These are phyloP conservation scores for Actinostola sp. DNA, from an alignment of 92 coral and sea anemone species.

Conservation along the genomic window DNA sequence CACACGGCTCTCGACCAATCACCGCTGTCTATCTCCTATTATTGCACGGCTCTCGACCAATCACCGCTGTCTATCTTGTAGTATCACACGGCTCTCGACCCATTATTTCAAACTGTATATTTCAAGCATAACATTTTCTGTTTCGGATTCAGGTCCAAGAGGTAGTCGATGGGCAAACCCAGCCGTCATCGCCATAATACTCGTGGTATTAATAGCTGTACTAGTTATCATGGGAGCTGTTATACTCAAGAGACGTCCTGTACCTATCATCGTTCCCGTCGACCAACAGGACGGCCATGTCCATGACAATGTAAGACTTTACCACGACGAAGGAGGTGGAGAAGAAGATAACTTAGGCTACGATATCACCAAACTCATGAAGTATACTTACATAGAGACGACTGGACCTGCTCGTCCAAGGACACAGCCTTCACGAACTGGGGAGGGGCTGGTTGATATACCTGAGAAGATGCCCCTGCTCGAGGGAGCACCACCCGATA, in stretches of 20 bases:
- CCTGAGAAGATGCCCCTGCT: slow-evolving; percentile 71
- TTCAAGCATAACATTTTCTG: not conserved
- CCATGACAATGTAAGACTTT: slow-evolving; percentile 95
- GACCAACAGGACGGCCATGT: slow-evolving; percentile 93
- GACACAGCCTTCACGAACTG: slow-evolving; percentile 13
- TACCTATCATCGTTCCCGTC: slow-evolving; percentile 74
- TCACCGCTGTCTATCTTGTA: too few species aligned
- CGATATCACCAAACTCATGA: slow-evolving; percentile 92
- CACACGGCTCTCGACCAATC: too few species aligned
- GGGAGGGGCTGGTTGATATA: slow-evolving; percentile 33
- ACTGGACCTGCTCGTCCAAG: slow-evolving; percentile 32
- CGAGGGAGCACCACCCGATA: slow-evolving; percentile 54
- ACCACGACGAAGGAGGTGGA: slow-evolving; percentile 99
- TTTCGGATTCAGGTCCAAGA: slow-evolving; percentile 54
- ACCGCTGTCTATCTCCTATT: not conserved
- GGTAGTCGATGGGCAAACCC: slow-evolving; percentile 73
- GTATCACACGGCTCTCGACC: too few species aligned
- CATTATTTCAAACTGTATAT: too few species aligned
- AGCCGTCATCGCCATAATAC: slow-evolving; percentile 79
- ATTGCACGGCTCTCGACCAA: not conserved
- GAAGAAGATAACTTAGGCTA: slow-evolving; percentile 96
- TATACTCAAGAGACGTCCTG: slow-evolving; percentile 85
- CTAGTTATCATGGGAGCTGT: slow-evolving; percentile 77
- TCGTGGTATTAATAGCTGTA: slow-evolving; percentile 83
- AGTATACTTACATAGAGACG: slow-evolving; percentile 84